Evolutionary conservation across 1,140 invertebrate species (phyloP), one percentile per base, ranked within the genome.

Genomic region (Cephus cinctus): DNA sequence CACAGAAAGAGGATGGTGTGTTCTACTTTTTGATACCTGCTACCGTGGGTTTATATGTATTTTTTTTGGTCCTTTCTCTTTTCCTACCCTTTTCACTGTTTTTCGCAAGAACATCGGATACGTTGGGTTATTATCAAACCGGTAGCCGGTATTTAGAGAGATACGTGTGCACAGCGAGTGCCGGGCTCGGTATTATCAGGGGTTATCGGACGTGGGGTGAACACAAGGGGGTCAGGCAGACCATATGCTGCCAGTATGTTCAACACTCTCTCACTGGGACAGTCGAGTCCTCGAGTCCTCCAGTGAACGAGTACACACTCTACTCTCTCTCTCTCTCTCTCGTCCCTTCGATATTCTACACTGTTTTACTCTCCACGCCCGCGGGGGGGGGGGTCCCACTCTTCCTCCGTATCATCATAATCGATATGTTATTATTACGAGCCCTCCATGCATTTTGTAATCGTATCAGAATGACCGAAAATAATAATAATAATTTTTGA

Each of bases 171-270:
- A 5, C 30, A 32, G 42, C 40, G 18, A 16, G 35, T 20, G 42
- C 19, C 23, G 38, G 47, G n/a, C n/a, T 50, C 45, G 59, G 59
- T 60, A 70, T 66, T 69, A 70, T 69, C 65, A 41, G 59, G 57
- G 64, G 65, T 68, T 69, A 70, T 70, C 64, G 52, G 53, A 50
- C 40, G 38, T 50, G 59, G 47, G 56, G 54, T 52, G 43, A 56
- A 60, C 53, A 47, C 55, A 11, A 12, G 39, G 25, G 25, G 25
- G n/a, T 27, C 6, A 27, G 6, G 25, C 20, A 56, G 50, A 61
- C 65, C 71, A 72, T 75, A 71, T 73, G 69, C 63, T 54, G 58
- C 63, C 69, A 61, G 67, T 67, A 67, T 70, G 63, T 69, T 67
- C 55, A 57, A 65, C 62, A 65, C 59, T 65, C 66, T 67, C 65